Base-by-base conservation (phyloP, 2,888 invertebrate genomes). In the Ichneumoninae sp. region DNA sequence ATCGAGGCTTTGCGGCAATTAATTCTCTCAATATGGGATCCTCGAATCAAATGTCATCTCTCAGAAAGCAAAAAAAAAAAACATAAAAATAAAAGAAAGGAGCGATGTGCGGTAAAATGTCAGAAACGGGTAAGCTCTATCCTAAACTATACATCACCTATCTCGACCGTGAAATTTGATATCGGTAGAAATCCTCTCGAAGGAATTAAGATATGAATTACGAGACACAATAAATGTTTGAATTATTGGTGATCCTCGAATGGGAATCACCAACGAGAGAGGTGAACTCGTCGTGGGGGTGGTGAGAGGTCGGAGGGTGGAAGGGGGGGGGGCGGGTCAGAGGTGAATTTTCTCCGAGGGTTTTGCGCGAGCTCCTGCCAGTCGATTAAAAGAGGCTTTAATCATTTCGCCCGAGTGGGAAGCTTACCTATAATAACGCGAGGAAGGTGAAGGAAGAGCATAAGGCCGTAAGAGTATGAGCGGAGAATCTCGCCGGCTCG, bases 381-480 rank as follows among this genome's bases (percentile, higher is more conserved):
- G 86, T 87, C 87, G 87, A 87, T 87, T 87, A 87, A 87, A 87
- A 87, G 87, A 87, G 87, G 83, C 85, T 87, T 87, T 87, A 87
- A 87, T 87, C 87, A 87, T 87, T 81, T 82, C 85, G 78, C 85
- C 82, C 79, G 79, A 66, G 72, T 68, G 75, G 77, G 70, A 81
- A 81, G 81, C 72, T 70, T 54, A 44, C 60, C 54, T 74, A 76
- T 66, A 76, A 75, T 84, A 81, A 66, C 65, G 75, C 50, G 40
- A 62, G 66, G 71, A 62, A 77, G 77, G 79, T 70, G 66, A 70
- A 81, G 81, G 68, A 57, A 75, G 70, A 33, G 62, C 30, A 33
- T 30, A 16, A 62, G 62, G 33, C 74, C 44, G 75, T 65, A 65
- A 72, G 50, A 75, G 52, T 50, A 36, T 26, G 19, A 50, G 75